Evolutionary conservation across 2,888 invertebrate genomes (phyloP).

Genomic region (Drosophila ustulata): DNA sequence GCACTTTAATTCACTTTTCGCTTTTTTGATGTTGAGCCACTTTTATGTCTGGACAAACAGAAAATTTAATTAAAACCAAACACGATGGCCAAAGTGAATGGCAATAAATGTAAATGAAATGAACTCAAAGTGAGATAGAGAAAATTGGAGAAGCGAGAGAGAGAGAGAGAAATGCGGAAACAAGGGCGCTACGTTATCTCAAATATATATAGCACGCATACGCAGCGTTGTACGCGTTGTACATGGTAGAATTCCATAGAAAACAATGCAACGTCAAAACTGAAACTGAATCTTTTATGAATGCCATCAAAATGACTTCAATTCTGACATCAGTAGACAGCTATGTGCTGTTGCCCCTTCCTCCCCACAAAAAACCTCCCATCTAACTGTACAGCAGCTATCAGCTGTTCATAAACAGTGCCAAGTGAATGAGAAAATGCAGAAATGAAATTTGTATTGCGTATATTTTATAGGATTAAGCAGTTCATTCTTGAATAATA

Average conservation of each 20-base stretch:
- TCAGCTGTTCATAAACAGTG: slow-evolving; percentile 7
- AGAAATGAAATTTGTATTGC: neutral
- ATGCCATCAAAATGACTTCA: slow-evolving; percentile 37
- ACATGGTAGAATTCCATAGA: slow-evolving; percentile 6
- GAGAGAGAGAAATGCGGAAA: neutral
- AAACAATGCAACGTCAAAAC: slow-evolving; percentile 34
- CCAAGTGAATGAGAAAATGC: neutral
- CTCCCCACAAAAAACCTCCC: neutral
- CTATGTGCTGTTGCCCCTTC: neutral
- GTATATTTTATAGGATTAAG: neutral
- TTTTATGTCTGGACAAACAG: slow-evolving; percentile 43
- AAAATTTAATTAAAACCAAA: slow-evolving; percentile 58
- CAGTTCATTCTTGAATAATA: neutral
- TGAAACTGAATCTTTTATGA: slow-evolving; percentile 39
- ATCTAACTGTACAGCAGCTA: slow-evolving; percentile 11
- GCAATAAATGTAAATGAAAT: slow-evolving; percentile 31
- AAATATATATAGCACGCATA: slow-evolving; percentile 41
- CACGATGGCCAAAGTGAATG: slow-evolving; percentile 25
- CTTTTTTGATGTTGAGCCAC: slow-evolving; percentile 26
- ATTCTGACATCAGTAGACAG: slow-evolving; percentile 11
- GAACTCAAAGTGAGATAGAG: neutral
- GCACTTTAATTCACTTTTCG: slow-evolving; percentile 47
- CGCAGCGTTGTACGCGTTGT: slow-evolving; percentile 42
- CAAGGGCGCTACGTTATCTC: slow-evolving; percentile 5
- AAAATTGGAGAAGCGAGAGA: neutral